Percentiles rank a stretch among this genome's conserved stretches.
Evolutionary conservation across 2,888 invertebrate species (phyloP).

Genomic region (Nomada hirtipes): DNA sequence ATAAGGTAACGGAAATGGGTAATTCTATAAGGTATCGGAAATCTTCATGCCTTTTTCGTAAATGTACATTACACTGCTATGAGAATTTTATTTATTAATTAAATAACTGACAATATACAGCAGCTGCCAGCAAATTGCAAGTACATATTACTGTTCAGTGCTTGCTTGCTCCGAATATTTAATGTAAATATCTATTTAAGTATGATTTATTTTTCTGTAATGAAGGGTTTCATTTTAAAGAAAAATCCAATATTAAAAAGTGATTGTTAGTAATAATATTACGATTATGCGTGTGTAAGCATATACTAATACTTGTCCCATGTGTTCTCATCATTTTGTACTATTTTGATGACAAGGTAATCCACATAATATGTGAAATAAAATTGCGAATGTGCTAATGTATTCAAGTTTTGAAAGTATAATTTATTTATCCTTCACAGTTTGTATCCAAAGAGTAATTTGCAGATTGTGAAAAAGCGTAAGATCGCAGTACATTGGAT

Average conservation of each 20-base stretch:
- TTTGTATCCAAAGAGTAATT: slow-evolving; percentile 25
- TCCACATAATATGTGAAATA: slow-evolving; percentile 52
- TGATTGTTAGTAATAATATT: slow-evolving; percentile 20
- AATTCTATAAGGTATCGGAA: slow-evolving; percentile 40
- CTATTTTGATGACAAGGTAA: slow-evolving; percentile 40
- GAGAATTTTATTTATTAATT: slow-evolving; percentile 48
- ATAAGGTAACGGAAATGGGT: slow-evolving; percentile 20
- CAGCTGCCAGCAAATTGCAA: slow-evolving; percentile 67
- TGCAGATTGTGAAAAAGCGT: slow-evolving; percentile 25
- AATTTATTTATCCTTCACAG: slow-evolving; percentile 44
- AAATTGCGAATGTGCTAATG: slow-evolving; percentile 46
- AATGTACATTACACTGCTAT: slow-evolving; percentile 24
- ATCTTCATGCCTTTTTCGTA: slow-evolving; percentile 35
- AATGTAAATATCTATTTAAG: slow-evolving; percentile 48
- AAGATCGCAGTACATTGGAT: slow-evolving; percentile 8
- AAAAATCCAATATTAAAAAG: slow-evolving; percentile 34
- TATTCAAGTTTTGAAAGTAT: slow-evolving; percentile 25
- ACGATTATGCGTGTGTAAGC: slow-evolving; percentile 27
- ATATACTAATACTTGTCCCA: slow-evolving; percentile 33
- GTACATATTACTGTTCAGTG: slow-evolving; percentile 57
- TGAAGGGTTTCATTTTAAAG: slow-evolving; percentile 34
- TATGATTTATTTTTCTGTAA: slow-evolving; percentile 38
- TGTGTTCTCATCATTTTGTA: slow-evolving; percentile 59
- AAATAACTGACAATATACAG: slow-evolving; percentile 66
- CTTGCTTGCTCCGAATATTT: slow-evolving; percentile 51